phyloP scores from a whole-genome alignment of 2,113 vertebrate genomes.

The Bagarius yarrelli region DNA sequence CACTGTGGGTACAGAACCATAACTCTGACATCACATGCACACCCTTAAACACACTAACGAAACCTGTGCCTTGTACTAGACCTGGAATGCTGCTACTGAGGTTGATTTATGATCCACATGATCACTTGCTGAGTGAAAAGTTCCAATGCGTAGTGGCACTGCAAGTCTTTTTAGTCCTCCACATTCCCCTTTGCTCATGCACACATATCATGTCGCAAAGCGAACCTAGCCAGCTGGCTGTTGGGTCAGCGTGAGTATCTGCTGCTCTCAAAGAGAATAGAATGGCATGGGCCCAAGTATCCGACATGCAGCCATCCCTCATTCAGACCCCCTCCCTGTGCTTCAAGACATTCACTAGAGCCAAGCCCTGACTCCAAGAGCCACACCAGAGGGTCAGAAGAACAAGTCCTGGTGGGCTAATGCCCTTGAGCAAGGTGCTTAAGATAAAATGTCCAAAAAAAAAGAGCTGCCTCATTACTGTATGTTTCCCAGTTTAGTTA shows the following conservation, averaged over 20 bases:
- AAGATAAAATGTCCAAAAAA: conserved; percentile 18
- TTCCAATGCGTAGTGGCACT: conserved; percentile 47
- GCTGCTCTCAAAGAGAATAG: conserved; percentile 50
- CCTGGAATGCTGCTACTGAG: conserved; percentile 15
- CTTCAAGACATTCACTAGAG: conserved; percentile 40
- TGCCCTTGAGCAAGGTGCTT: conserved; percentile 64
- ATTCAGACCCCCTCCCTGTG: conserved; percentile 57
- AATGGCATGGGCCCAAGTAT: conserved; percentile 56
- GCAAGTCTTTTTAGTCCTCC: conserved; percentile 23
- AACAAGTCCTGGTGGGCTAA: conserved; percentile 36
- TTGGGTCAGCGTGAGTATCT: conserved; percentile 26
- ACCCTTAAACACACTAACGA: conserved; percentile 35
- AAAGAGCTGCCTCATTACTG: neutral
- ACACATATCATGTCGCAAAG: conserved; percentile 19
- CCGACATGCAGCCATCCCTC: conserved; percentile 60
- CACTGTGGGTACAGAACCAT: conserved; percentile 54
- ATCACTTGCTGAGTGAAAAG: conserved; percentile 55
- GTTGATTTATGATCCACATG: conserved; percentile 56
- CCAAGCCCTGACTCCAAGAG: conserved; percentile 39
- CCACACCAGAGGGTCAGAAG: conserved; percentile 23
- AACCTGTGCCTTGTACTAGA: neutral
- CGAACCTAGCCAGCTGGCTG: conserved; percentile 33
- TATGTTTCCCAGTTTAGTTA: neutral
- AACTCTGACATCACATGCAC: conserved; percentile 55
- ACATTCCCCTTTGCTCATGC: neutral